phyloP scores from a whole-genome alignment of 2,113 vertebrate species.

The Hippocampus mohnikei region DNA sequence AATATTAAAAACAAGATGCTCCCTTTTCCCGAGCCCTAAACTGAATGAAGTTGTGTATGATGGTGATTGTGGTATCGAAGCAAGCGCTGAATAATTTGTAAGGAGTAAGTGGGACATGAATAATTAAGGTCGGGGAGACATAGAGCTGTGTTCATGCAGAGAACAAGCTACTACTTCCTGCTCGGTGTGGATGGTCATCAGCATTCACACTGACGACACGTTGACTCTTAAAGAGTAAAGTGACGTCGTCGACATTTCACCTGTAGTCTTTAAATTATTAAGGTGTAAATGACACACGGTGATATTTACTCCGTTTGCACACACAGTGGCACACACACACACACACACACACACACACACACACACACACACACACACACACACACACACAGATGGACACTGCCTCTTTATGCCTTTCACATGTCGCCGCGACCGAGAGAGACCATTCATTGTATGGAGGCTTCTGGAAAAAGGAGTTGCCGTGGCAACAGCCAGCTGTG shows the following conservation, averaged over 20 bases:
- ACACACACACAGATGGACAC: constrained; percentile 21
- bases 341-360: background rate
- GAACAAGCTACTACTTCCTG: constrained; percentile 59
- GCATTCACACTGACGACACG: constrained; percentile 49
- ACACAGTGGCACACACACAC: background rate
- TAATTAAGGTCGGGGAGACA: constrained; percentile 70
- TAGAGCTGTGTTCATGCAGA: constrained; percentile 66
- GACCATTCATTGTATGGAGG: constrained; percentile 63
- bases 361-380: background rate
- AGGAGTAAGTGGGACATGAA: constrained; percentile 70
- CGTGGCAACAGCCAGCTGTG: constrained; percentile 74
- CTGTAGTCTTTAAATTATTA: background rate
- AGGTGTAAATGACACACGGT: constrained; percentile 3
- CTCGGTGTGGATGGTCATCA: constrained; percentile 58
- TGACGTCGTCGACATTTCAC: background rate
- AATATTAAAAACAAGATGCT: constrained; percentile 23
- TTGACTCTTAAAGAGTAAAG: background rate
- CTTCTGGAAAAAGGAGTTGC: constrained; percentile 72
- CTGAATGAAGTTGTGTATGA: constrained; percentile 35
- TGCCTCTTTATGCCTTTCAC: constrained; percentile 24
- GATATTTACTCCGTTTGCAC: background rate
- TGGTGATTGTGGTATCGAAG: constrained; percentile 32
- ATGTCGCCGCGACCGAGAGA: constrained; percentile 48
- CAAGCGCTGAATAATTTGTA: constrained; percentile 65
- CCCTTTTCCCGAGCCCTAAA: constrained; percentile 21